Base-by-base conservation (phyloP, 1,140 invertebrate genomes). In the Metopolophium dirhodum region DNA sequence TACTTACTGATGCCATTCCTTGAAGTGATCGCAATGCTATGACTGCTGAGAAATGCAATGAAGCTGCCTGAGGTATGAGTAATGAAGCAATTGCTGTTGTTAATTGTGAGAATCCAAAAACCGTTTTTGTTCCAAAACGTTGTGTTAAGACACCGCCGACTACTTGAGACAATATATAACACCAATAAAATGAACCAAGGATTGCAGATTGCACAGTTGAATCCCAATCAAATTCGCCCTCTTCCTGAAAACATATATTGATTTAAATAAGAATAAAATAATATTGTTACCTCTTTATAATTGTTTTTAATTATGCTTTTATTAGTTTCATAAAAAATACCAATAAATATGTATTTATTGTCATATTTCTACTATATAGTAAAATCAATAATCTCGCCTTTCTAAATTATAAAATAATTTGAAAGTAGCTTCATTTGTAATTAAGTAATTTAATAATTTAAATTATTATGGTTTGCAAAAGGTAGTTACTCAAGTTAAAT, bases 71-170 rank as follows among this genome's bases (percentile, higher is more conserved):
- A 7, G 97, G 97, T 94, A 97, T 97, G 22, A 96, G 95, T 61
- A 97, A 94, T 94, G 97, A 97, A 94, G 97, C 97, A 54, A 97
- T 94, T n/a, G 97, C 97, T 45, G 97, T 97, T 47, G 96, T 95
- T 30, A 97, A 94, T 94, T 97, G 97, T 4, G 97, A 97, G 94
- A 96, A 97, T 82, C 97, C 97, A 94, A 98, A 97, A 77, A 98
- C 97, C 6, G 96, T 95, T 95, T 97, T 97, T 11, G 97, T 97
- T n/a, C 97, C 97, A 94, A 97, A 97, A 94, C 96, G 96, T 95
- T 97, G 97, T 4, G 97, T 97, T n/a, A 97, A 96, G 93, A 97
- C 95, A 61, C 97, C 97, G 30, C 97, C 97, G 22, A 96, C 96
- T 7, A 97, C 96, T 95, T 97, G 97, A 0, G 96, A 97, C 30